Conservation (phyloP, 2,888 invertebrate genomes). For the Ditula angustiorana region DNA sequence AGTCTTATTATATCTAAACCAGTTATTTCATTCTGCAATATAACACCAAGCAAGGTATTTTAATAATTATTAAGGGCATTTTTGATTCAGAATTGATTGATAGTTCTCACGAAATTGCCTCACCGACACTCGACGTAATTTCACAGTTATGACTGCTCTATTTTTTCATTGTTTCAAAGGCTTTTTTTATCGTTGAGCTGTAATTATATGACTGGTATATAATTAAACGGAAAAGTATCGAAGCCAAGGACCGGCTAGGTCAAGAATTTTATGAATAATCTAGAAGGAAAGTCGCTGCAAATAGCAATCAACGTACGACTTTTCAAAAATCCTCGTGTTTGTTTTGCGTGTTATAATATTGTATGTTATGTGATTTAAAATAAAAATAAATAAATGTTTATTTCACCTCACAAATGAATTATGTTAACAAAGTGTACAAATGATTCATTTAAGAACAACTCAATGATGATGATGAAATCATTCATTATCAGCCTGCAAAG, state of each 20-base stretch:
- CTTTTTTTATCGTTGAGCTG: neutral
- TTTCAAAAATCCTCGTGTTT: too few relatives aligned
- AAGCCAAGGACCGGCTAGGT: neutral
- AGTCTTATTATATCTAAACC: too few relatives aligned
- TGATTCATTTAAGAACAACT: too few relatives aligned
- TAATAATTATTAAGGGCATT: neutral
- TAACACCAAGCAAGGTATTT: neutral
- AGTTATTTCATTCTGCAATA: neutral
- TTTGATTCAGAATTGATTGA: conserved; percentile 3
- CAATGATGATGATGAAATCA: too few relatives aligned
- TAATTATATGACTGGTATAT: neutral
- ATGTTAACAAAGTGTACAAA: too few relatives aligned
- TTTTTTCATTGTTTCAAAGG: conserved; percentile 24
- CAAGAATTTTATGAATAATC: neutral
- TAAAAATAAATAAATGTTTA: too few relatives aligned
- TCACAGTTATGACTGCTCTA: neutral
- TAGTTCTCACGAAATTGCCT: conserved; percentile 9
- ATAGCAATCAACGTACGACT: too few relatives aligned
- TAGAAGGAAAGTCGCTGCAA: too few relatives aligned
- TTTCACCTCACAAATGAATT: too few relatives aligned
- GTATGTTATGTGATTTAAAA: too few relatives aligned
- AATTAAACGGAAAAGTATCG: neutral
- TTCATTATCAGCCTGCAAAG: too few relatives aligned
- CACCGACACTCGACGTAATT: neutral
- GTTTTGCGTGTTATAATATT: too few relatives aligned